Conservation (phyloP, 92 coral and sea anemone genomes). For the Porites divaricata region DNA sequence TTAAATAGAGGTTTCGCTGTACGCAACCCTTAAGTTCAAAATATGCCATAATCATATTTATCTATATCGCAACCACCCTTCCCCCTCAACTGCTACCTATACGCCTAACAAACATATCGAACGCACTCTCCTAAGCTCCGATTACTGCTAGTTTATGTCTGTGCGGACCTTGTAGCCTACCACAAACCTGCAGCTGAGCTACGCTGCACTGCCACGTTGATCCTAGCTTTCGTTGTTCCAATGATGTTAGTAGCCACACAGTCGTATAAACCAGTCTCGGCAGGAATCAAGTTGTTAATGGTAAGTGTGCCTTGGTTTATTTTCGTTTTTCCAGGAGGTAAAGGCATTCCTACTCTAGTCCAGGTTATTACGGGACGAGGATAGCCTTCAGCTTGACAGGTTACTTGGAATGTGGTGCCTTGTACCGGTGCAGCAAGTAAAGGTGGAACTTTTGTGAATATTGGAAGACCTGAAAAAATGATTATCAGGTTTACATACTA, state of each 20-base stretch:
- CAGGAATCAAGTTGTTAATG: constrained; percentile 6
- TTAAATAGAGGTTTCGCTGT: too few species aligned
- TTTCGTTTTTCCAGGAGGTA: constrained; percentile 6
- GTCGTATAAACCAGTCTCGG: constrained; percentile 11
- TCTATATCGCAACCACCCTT: too few species aligned
- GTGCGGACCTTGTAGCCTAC: too few species aligned
- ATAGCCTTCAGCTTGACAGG: background rate
- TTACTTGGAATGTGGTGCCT: background rate
- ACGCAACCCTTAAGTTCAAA: too few species aligned
- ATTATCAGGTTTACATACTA: background rate
- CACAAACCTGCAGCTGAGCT: too few species aligned
- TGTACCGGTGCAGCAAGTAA: constrained; percentile 1
- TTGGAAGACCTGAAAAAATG: background rate
- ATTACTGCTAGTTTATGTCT: too few species aligned
- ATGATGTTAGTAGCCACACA: background rate
- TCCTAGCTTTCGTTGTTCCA: background rate
- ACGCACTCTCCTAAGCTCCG: too few species aligned
- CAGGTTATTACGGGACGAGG: background rate
- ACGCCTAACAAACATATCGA: too few species aligned
- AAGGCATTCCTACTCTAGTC: constrained; percentile 6
- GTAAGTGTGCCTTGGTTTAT: constrained; percentile 1
- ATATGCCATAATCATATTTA: too few species aligned
- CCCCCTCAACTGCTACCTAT: too few species aligned
- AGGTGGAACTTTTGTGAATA: constrained; percentile 6
- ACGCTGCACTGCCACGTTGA: background rate